Evolutionary conservation across 1,140 invertebrate genomes (phyloP).

Genomic region (Limonius californicus): DNA sequence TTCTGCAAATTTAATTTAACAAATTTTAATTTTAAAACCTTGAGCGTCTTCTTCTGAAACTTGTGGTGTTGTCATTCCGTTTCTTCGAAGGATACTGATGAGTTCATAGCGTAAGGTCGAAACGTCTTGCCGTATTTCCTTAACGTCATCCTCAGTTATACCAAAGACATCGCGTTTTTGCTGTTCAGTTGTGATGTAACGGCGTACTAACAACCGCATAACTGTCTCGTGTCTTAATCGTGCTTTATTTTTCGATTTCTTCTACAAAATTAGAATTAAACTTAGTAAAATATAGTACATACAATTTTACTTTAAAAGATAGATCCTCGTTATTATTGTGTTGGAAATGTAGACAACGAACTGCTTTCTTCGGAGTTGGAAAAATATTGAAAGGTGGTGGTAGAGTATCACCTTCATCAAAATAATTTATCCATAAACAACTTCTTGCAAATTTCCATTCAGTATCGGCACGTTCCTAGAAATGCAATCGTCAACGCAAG

Average conservation of each 20-base stretch:
- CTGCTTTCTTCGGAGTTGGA: slow-evolving; percentile 52
- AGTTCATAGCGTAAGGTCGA: slow-evolving; percentile 81
- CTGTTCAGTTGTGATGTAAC: slow-evolving; percentile 82
- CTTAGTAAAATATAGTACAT: neutral
- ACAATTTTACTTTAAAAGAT: slow-evolving; percentile 3
- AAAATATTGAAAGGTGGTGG: slow-evolving; percentile 85
- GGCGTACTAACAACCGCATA: slow-evolving; percentile 72
- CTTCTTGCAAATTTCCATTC: slow-evolving; percentile 91
- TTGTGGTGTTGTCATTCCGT: slow-evolving; percentile 75
- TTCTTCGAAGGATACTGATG: slow-evolving; percentile 79
- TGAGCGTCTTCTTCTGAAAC: slow-evolving; percentile 59
- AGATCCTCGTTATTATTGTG: neutral
- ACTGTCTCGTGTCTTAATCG: slow-evolving; percentile 66
- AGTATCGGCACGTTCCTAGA: slow-evolving; percentile 74
- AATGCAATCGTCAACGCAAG: too few relatives aligned
- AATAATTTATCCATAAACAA: slow-evolving; percentile 87
- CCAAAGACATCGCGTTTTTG: slow-evolving; percentile 75
- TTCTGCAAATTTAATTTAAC: too few relatives aligned
- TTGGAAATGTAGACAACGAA: too few relatives aligned
- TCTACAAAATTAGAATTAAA: slow-evolving; percentile 47
- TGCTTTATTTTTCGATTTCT: slow-evolving; percentile 67
- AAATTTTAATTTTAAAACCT: too few relatives aligned
- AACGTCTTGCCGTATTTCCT: slow-evolving; percentile 94
- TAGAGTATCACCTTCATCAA: slow-evolving; percentile 80
- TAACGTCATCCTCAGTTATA: slow-evolving; percentile 93